Evolutionary conservation across 2,888 invertebrate genomes (phyloP), one percentile per base, ranked within the genome.

Genomic region (Lasioglossum lativentre): DNA sequence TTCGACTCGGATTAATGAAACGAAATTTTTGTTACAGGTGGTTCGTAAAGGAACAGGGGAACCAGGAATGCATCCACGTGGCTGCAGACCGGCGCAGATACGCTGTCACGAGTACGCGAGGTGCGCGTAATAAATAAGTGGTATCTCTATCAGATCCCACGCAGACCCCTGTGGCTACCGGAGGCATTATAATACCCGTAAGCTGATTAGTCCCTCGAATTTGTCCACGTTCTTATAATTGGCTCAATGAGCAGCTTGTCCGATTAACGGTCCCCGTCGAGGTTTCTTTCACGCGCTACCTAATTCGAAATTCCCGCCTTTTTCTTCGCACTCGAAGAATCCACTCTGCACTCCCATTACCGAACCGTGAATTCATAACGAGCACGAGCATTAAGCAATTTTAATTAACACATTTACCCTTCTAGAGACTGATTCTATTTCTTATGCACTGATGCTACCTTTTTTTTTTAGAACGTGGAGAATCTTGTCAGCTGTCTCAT

Each of bases 131-230:
- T 93, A 93, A 93, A 93, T 93, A 93, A 93, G 90, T 86, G 85
- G 86, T 91, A 91, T 91, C 76, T 94, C 94, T 94, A 94, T 94
- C 94, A 94, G 94, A 94, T 94, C 92, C 93, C 92, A 92, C 90
- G 90, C 91, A 89, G 92, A 93, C 93, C 92, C 92, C 93, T 91
- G 92, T 86, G 85, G 92, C 92, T 92, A 91, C 92, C 92, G 86
- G 89, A 81, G 86, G 92, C 90, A 94, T 93, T 93, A 93, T 92
- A 93, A 90, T 92, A 82, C 90, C 88, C 90, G 89, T 94, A 94
- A 95, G 95, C 95, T 95, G 94, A 94, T 94, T 95, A 94, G 92
- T 91, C 90, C 90, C 91, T 92, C 92, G 93, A 94, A 94, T 95
- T 95, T 94, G 93, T 94, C 94, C 92, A 93, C 94, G 93, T 94